Conservation (phyloP, 2,888 invertebrate species). For the Alentia gelatinosa region DNA sequence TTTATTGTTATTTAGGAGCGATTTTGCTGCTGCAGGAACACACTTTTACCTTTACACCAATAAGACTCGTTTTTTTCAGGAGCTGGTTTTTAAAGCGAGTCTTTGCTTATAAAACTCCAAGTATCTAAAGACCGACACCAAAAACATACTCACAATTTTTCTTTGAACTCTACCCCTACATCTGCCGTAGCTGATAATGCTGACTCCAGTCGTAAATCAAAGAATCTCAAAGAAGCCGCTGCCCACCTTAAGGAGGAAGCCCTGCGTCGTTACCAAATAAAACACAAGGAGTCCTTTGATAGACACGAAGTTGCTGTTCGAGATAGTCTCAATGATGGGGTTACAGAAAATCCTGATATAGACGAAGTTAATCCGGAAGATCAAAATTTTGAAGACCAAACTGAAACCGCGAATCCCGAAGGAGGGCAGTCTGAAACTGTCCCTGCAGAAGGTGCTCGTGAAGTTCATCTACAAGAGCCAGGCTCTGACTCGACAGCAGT, state of each 20-base stretch:
- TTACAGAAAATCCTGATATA: not conserved
- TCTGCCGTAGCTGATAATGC: not conserved
- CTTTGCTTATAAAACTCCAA: not conserved
- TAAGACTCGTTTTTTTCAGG: not conserved
- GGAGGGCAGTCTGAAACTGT: not conserved
- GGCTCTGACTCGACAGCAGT: not conserved
- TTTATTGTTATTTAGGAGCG: no score
- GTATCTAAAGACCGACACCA: not conserved
- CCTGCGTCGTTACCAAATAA: conserved; percentile 54
- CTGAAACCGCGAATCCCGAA: not conserved
- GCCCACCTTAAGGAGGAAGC: conserved; percentile 56
- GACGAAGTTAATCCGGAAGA: not conserved
- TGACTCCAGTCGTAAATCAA: conserved; percentile 21
- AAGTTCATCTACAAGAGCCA: no score
- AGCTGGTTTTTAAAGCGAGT: not conserved
- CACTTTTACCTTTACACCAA: not conserved
- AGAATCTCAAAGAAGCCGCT: conserved; percentile 53
- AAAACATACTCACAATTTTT: not conserved
- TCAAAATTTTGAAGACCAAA: not conserved
- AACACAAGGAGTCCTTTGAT: conserved; percentile 57
- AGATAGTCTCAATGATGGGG: not conserved
- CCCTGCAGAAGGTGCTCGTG: not conserved
- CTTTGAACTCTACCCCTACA: not conserved
- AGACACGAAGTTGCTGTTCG: not conserved
- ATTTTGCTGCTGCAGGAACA: no score